Conservation (phyloP, 2,113 vertebrate genomes). For the Vombatus ursinus region DNA sequence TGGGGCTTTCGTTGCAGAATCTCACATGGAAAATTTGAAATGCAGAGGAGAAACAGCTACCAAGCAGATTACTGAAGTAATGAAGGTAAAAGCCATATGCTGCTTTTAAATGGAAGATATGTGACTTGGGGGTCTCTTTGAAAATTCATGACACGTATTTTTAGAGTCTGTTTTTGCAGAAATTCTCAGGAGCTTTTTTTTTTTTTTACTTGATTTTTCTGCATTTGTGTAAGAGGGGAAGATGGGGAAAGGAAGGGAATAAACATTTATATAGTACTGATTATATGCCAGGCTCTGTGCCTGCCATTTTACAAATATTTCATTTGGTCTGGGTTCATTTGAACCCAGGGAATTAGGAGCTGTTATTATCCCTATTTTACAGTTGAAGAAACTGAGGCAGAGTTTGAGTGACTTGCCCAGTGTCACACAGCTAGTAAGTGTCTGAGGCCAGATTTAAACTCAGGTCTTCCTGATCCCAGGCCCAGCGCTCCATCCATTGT, state of each 20-base stretch:
- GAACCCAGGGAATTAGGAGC: background rate
- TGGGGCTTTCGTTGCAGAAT: conserved; percentile 74
- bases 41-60: conserved; percentile 81
- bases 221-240: conserved; percentile 17
- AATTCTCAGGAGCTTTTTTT: conserved; percentile 20
- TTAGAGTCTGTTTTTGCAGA: background rate
- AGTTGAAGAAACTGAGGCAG: conserved; percentile 22
- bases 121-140: background rate
- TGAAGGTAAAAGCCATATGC: conserved; percentile 87
- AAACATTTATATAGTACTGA: background rate
- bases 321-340: conserved; percentile 18
- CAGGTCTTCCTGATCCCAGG: background rate
- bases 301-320: conserved; percentile 2
- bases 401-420: background rate
- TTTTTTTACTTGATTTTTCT: background rate
- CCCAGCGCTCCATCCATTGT: background rate
- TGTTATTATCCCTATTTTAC: conserved; percentile 2
- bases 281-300: background rate
- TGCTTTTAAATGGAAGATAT: conserved; percentile 1
- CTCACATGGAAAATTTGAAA: conserved; percentile 83
- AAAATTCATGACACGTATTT: background rate
- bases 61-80: conserved; percentile 83
- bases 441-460: conserved; percentile 1
- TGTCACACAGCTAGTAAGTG: background rate
- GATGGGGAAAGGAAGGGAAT: conserved; percentile 1